Conservation (phyloP, 2,113 vertebrate species). For the Lycaon pictus region DNA sequence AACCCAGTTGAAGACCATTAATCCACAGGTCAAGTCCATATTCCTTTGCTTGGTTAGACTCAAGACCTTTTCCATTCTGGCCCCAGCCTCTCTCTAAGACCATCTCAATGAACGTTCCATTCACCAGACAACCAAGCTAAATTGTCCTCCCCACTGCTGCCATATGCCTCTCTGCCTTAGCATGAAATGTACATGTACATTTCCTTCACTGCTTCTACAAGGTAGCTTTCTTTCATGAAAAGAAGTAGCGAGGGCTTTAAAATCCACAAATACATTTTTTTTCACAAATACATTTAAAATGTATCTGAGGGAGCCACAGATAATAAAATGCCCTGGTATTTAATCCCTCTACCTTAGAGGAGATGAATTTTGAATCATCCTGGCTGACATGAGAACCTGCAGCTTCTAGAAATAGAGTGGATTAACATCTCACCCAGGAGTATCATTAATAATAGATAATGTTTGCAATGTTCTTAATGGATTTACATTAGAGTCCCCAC, state of each 20-base stretch:
- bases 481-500: not conserved
- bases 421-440: not conserved
- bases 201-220: not conserved
- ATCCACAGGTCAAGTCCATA: not conserved
- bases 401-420: not conserved
- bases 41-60: not conserved
- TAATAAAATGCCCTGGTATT: constrained; percentile 15
- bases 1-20: not conserved
- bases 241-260: not conserved
- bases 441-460: constrained; percentile 41
- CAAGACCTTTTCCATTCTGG: not conserved
- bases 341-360: not conserved
- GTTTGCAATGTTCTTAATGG: constrained; percentile 14
- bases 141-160: too few species aligned
- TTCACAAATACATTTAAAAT: constrained; percentile 8
- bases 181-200: not conserved
- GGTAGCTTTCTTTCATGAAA: not conserved
- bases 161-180: not conserved
- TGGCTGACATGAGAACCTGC: not conserved
- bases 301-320: not conserved
- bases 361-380: constrained; percentile 23
- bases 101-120: not conserved
- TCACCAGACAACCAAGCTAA: not conserved
- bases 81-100: not conserved
- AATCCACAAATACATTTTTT: constrained; percentile 12